phyloP scores from a whole-genome alignment of 2,797 vertebrate genomes.

The Rhinophrynus dorsalis region DNA sequence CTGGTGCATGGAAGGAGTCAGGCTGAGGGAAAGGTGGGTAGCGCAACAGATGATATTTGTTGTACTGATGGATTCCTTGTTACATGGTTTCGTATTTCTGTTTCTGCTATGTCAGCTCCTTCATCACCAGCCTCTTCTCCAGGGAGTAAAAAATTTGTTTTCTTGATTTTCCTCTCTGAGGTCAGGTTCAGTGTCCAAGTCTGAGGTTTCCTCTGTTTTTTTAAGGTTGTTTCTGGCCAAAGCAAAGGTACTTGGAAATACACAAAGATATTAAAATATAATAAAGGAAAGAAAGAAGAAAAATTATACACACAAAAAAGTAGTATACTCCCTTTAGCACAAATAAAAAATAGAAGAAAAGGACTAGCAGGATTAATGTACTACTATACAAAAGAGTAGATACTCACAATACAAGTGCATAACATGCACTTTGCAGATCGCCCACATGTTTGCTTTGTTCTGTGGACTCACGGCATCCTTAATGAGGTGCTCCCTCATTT shows the following conservation, averaged over 20 bases:
- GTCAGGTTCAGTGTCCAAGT: conserved; percentile 3
- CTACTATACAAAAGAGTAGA: neutral
- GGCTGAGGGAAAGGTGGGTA: conserved; percentile 1
- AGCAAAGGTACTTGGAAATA: too few relatives aligned
- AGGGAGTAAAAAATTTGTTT: neutral
- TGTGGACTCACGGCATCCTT: conserved; percentile 5
- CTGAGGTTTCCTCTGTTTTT: too few relatives aligned
- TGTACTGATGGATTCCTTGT: neutral
- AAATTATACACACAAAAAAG: too few relatives aligned
- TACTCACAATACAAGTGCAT: conserved; percentile 1
- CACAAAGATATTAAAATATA: too few relatives aligned
- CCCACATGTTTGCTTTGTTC: neutral
- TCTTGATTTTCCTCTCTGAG: neutral
- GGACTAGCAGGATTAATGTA: neutral
- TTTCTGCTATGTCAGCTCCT: neutral
- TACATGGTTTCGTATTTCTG: conserved; percentile 3
- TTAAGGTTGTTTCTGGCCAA: too few relatives aligned
- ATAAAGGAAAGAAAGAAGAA: too few relatives aligned
- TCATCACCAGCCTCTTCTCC: conserved; percentile 9
- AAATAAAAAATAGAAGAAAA: too few relatives aligned
- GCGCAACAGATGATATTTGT: conserved; percentile 2
- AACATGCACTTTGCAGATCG: neutral
- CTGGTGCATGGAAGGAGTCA: neutral
- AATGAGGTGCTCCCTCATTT: neutral
- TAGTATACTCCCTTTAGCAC: too few relatives aligned